Evolutionary conservation across 2,113 vertebrate genomes (phyloP), one percentile per base, ranked within the genome.

Genomic region (Oxyruncus cristatus): DNA sequence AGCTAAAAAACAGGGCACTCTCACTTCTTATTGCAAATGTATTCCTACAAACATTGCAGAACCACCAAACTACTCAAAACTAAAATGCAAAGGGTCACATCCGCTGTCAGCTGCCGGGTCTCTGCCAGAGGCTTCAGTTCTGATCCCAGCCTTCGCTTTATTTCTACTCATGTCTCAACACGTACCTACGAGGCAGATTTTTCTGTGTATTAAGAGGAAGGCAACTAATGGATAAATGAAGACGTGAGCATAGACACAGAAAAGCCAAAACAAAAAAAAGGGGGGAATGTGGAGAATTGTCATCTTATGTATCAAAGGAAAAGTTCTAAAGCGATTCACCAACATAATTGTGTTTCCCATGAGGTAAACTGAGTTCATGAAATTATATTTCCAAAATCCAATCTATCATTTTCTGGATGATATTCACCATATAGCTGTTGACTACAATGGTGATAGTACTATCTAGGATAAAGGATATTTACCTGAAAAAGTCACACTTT

Each of bases 211-310:
- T 49, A 52, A 32, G 8, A 72, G n/a, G n/a, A 78, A 22, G 12
- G 28, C 2, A 75, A 52, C 11, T 61, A 79, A 61, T 20, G 18
- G 44, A 59, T 24, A 89, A 76, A 70, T 27, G 24, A 76, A 59
- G 13, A 72, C 1, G 1, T 3, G 4, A 72, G 19, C 8, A 23
- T 0, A 63, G 42, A 22, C 6, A n/a, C 0, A 65, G 18, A 82
- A 62, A 49, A 56, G 12, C 24, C 20, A 58, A 81, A 32, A 62
- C 52, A 58, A 58, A 22, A 20, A 33, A 87, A 61, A 68, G 13
- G 35, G 13, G 5, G 19, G 8, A 81, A 62, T 3, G 3, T 4
- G 11, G 33, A 68, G 4, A 66, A 87, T 11, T 6, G 3, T 62
- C 46, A 52, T 6, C 35, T 14, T 68, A 18, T 0, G 1, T 39